Evolutionary conservation across 2,113 vertebrate genomes (phyloP).

Genomic region (Coracopsis vasa): DNA sequence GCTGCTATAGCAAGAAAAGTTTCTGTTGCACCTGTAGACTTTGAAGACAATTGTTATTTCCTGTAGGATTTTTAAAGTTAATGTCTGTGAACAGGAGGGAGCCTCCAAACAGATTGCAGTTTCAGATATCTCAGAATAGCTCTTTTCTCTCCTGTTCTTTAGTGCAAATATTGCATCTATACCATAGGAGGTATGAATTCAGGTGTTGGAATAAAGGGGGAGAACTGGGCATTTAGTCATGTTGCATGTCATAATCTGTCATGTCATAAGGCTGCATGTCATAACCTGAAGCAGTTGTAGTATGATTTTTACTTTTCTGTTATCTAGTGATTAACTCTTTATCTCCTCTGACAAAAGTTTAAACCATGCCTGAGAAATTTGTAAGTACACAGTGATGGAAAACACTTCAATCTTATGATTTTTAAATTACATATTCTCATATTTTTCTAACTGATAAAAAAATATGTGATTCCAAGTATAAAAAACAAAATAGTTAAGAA

Average conservation of each 20-base stretch:
- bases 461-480: neutral
- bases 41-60: constrained; percentile 34
- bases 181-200: neutral
- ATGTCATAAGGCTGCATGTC: neutral
- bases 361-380: neutral
- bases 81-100: neutral
- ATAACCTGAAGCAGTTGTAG: neutral
- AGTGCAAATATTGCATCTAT: neutral
- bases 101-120: neutral
- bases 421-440: neutral
- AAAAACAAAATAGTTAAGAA: neutral
- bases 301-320: neutral
- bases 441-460: neutral
- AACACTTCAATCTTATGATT: neutral
- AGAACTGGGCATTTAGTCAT: neutral
- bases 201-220: neutral
- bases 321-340: neutral
- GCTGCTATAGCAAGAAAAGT: neutral
- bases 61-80: constrained; percentile 16
- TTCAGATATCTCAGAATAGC: neutral
- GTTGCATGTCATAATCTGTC: neutral
- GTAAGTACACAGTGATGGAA: neutral
- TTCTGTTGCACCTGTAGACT: neutral
- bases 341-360: neutral
- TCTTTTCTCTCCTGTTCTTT: neutral